These are phyloP conservation scores for Tetrapedia diversipes DNA, from an alignment of 2,888 invertebrate species.

Conservation along the genomic window DNA sequence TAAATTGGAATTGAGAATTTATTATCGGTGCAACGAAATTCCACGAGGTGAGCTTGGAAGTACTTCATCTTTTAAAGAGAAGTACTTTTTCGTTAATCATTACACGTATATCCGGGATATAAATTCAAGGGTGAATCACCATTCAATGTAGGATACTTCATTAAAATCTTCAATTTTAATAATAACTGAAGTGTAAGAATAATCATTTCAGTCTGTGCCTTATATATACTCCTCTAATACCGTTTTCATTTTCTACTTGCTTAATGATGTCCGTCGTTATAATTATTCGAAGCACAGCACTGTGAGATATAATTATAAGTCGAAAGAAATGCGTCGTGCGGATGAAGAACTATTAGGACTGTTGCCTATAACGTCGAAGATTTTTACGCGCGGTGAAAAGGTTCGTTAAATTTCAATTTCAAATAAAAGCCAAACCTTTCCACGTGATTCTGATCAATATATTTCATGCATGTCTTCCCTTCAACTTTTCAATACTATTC, in stretches of 20 bases:
- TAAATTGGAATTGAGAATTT: slow-evolving; percentile 19
- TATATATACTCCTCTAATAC: slow-evolving; percentile 36
- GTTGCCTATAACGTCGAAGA: slow-evolving; percentile 37
- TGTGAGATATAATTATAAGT: slow-evolving; percentile 74
- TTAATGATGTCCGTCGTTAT: slow-evolving; percentile 76
- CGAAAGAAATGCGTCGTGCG: slow-evolving; percentile 59
- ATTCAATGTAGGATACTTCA: slow-evolving; percentile 47
- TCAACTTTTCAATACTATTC: slow-evolving; percentile 5
- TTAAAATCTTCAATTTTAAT: slow-evolving; percentile 53
- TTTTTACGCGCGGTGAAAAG: slow-evolving; percentile 26
- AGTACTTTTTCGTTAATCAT: slow-evolving; percentile 41
- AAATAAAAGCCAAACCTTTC: slow-evolving; percentile 19
- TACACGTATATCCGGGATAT: slow-evolving; percentile 32
- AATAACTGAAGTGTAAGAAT: slow-evolving; percentile 65
- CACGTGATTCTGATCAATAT: slow-evolving; percentile 13
- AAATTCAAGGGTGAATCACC: slow-evolving; percentile 39
- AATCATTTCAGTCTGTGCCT: slow-evolving; percentile 65
- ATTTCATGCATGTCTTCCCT: slow-evolving; percentile 21
- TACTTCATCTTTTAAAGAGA: slow-evolving; percentile 33
- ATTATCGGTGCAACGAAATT: slow-evolving; percentile 21
- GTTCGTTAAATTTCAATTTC: slow-evolving; percentile 48
- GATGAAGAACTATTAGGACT: slow-evolving; percentile 53
- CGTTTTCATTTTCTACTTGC: slow-evolving; percentile 72
- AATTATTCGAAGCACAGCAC: slow-evolving; percentile 72
- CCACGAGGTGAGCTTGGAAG: slow-evolving; percentile 11